Evolutionary conservation across 2,113 vertebrate species (phyloP).

Genomic region (Manacus vitellinus): DNA sequence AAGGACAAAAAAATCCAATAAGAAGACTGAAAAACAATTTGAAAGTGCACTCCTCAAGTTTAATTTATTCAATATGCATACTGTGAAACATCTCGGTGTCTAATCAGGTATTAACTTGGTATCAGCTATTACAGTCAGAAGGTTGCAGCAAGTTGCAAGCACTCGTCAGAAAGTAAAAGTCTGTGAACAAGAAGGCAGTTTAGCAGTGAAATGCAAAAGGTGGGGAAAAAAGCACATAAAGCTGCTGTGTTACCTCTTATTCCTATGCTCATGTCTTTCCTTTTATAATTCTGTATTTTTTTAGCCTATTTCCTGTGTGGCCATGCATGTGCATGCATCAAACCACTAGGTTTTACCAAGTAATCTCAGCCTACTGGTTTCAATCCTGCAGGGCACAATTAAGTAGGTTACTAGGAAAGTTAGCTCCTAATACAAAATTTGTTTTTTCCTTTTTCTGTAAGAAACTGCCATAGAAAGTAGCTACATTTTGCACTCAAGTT

Average conservation of each 20-base stretch:
- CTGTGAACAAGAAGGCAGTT: neutral
- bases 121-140: neutral
- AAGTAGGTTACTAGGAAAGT: neutral
- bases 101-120: neutral
- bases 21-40: neutral
- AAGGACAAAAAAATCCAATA: slow-evolving; percentile 55
- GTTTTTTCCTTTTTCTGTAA: neutral
- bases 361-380: neutral
- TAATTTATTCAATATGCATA: neutral
- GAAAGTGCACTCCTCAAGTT: neutral
- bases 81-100: slow-evolving; percentile 1
- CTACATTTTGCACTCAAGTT: neutral
- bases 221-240: neutral
- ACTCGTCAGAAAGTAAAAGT: neutral
- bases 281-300: neutral
- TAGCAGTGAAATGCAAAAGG: neutral
- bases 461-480: neutral
- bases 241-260: neutral
- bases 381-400: neutral
- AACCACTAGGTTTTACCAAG: neutral
- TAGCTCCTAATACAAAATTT: neutral
- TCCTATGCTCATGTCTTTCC: neutral
- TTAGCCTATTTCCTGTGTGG: neutral
- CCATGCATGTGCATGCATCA: neutral
- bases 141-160: neutral